Percentiles rank a stretch among this genome's conserved stretches.
Evolutionary conservation across 1,140 invertebrate genomes (phyloP).

Genomic region (Lethocerus indicus): DNA sequence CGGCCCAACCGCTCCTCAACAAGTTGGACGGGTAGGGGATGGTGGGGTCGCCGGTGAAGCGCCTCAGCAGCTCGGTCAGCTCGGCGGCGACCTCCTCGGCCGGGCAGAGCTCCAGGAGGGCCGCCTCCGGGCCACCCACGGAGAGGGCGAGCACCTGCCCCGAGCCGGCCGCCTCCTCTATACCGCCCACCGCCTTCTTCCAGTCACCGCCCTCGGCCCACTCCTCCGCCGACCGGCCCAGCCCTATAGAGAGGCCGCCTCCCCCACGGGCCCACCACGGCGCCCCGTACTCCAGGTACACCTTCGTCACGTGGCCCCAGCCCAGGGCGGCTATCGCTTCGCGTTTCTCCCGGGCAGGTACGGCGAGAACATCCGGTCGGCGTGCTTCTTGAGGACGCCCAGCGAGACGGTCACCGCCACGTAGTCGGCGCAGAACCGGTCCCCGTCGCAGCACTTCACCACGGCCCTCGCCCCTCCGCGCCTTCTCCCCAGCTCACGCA

Average conservation of each 20-base stretch:
- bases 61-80: slow-evolving; percentile 40
- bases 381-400: slow-evolving; percentile 63
- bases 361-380: slow-evolving; percentile 55
- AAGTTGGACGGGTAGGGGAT: slow-evolving; percentile 47
- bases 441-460: slow-evolving; percentile 51
- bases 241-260: slow-evolving; percentile 11
- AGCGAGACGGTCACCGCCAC: slow-evolving; percentile 66
- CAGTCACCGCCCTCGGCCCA: slow-evolving; percentile 35
- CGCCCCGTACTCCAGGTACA: slow-evolving; percentile 7
- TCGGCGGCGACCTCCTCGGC: slow-evolving; percentile 51
- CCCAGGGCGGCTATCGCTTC: slow-evolving; percentile 56
- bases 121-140: slow-evolving; percentile 47
- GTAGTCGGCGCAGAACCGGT: slow-evolving; percentile 54
- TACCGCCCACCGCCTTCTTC: slow-evolving; percentile 40
- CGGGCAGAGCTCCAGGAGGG: slow-evolving; percentile 57
- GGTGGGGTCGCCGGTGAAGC: slow-evolving; percentile 45
- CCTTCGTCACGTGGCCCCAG: slow-evolving; percentile 51
- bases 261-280: slow-evolving; percentile 40
- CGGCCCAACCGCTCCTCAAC: slow-evolving; percentile 47
- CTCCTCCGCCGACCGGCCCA: slow-evolving; percentile 23
- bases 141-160: slow-evolving; percentile 46
- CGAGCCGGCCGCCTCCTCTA: slow-evolving; percentile 39
- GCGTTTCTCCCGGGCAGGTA: slow-evolving; percentile 52
- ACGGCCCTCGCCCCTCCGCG: slow-evolving; percentile 30
- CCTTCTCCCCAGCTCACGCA: slow-evolving; percentile 12